Conservation (phyloP, 2,113 vertebrate genomes). For the Notiomystis cincta region DNA sequence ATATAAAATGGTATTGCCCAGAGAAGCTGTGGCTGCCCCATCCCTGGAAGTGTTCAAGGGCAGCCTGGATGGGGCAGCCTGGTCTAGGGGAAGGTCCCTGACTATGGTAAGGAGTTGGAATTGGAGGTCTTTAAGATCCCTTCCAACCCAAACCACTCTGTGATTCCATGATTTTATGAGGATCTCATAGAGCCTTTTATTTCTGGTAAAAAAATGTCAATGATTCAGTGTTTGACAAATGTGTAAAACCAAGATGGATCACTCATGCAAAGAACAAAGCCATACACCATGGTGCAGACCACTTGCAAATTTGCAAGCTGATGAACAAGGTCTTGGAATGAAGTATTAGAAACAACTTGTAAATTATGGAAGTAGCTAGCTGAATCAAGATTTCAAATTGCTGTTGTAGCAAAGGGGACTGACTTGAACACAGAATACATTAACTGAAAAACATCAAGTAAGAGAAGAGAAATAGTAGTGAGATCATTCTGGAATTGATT, state of each 20-base stretch:
- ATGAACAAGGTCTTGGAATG: background rate
- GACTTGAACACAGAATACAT: background rate
- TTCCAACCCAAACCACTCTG: background rate
- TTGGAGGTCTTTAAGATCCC: background rate
- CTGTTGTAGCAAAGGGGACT: background rate
- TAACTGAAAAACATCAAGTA: constrained; percentile 4
- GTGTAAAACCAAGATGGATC: background rate
- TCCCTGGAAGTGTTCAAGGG: background rate
- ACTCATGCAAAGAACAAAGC: background rate
- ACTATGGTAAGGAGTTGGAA: background rate
- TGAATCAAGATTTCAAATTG: background rate
- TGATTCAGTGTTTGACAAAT: background rate
- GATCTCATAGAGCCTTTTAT: no score
- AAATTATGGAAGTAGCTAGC: background rate
- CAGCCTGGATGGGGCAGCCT: background rate
- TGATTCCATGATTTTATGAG: background rate
- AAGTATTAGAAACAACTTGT: background rate
- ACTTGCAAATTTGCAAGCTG: background rate
- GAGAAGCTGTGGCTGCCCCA: background rate
- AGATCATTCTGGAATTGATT: constrained; percentile 2
- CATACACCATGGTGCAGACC: background rate
- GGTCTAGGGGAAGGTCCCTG: background rate
- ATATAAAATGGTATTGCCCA: background rate
- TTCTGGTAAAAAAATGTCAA: background rate
- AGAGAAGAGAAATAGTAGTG: background rate